These are phyloP conservation scores for Ammodytes dubius DNA, from an alignment of 2,113 vertebrate genomes.

Conservation along the genomic window DNA sequence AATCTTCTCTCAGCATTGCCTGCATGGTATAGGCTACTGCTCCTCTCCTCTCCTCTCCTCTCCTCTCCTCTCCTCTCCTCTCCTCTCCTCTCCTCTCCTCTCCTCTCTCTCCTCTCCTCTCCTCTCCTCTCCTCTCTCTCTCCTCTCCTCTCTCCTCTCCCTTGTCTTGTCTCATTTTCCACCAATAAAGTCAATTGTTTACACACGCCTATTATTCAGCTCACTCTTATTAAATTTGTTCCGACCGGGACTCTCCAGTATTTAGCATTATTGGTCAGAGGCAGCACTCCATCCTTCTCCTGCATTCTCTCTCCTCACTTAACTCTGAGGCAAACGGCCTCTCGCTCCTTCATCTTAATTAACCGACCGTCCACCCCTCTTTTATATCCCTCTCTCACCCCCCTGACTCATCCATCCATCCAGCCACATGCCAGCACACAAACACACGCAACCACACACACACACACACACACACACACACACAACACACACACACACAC, in stretches of 20 bases:
- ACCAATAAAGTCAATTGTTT: conserved; percentile 59
- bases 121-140: conserved; percentile 56
- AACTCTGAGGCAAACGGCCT: conserved; percentile 54
- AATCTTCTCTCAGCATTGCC: conserved; percentile 13
- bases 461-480: neutral
- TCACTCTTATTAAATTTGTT: conserved; percentile 66
- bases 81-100: conserved; percentile 59
- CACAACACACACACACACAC: conserved; percentile 48
- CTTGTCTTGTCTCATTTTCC: conserved; percentile 62
- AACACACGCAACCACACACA: conserved; percentile 14
- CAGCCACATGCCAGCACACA: conserved; percentile 42
- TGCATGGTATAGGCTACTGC: conserved; percentile 1
- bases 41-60: conserved; percentile 39
- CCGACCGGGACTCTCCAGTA: conserved; percentile 20
- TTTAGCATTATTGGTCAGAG: conserved; percentile 56
- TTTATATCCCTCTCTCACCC: conserved; percentile 35
- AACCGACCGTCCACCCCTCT: conserved; percentile 47
- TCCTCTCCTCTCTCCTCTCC: conserved; percentile 47
- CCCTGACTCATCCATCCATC: conserved; percentile 52
- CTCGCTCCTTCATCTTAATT: conserved; percentile 69
- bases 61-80: conserved; percentile 50
- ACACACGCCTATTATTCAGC: conserved; percentile 51
- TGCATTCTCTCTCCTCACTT: conserved; percentile 4
- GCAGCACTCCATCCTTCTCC: conserved; percentile 4
- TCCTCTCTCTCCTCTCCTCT: conserved; percentile 16